A percentile compares a stretch with the other conserved stretches of the same genome.
phyloP scores from a whole-genome alignment of 1,140 invertebrate genomes.

The Spodoptera litura region DNA sequence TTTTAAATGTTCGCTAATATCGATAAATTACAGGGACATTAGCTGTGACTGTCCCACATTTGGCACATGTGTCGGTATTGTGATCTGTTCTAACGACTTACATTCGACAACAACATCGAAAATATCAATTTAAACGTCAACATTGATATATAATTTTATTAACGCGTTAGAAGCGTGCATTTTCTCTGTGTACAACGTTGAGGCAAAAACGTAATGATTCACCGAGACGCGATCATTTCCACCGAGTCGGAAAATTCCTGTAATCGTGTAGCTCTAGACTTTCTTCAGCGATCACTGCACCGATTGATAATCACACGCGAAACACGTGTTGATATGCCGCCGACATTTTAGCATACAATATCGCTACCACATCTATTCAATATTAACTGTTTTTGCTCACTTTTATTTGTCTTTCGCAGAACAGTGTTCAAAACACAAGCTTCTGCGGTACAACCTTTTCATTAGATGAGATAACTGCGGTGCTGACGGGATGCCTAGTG shows the following conservation, averaged over 20 bases:
- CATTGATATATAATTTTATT: constrained; percentile 55
- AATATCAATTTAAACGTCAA: constrained; percentile 37
- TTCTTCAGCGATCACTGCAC: constrained; percentile 73
- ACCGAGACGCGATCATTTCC: constrained; percentile 78
- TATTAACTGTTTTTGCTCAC: constrained; percentile 17
- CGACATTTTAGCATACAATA: constrained; percentile 55
- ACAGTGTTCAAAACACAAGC: constrained; percentile 25
- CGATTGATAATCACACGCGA: constrained; percentile 72
- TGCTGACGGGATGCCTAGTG: constrained; percentile 47
- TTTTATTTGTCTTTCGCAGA: constrained; percentile 17
- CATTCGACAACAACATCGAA: constrained; percentile 24
- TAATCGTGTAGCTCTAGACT: constrained; percentile 74
- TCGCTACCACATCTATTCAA: constrained; percentile 41
- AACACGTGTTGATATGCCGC: constrained; percentile 54
- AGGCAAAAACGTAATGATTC: constrained; percentile 79
- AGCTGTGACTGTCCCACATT: constrained; percentile 34
- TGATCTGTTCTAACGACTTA: constrained; percentile 38
- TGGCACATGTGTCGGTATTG: constrained; percentile 25
- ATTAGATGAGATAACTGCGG: constrained; percentile 42
- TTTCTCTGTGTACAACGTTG: constrained; percentile 68
- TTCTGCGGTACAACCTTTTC: constrained; percentile 23
- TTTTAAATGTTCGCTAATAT: constrained; percentile 18
- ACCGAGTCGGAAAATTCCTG: constrained; percentile 84
- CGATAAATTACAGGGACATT: constrained; percentile 36
- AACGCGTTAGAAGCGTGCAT: constrained; percentile 56